Conservation (phyloP, 2,797 vertebrate species). For the Dryobates pubescens region DNA sequence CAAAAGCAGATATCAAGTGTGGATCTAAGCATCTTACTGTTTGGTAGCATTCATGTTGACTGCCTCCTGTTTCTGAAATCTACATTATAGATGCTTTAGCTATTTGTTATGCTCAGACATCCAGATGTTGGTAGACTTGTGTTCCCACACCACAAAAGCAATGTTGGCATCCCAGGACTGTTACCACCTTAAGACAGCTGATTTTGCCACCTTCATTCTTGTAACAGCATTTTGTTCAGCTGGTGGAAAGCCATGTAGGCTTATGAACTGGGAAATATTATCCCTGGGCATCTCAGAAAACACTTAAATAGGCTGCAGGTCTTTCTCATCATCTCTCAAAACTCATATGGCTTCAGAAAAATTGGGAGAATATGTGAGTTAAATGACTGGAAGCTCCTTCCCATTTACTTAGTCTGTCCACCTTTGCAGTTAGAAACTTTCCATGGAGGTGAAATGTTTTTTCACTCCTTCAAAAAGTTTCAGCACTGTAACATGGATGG, state of each 20-base stretch:
- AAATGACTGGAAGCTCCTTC: not conserved
- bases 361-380: not conserved
- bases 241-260: not conserved
- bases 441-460: not conserved
- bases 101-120: not conserved
- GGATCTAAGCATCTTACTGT: not conserved
- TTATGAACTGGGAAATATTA: not conserved
- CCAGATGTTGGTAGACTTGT: not conserved
- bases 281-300: not conserved
- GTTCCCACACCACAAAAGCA: not conserved
- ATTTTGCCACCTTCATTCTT: not conserved
- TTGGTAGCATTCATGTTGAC: not conserved
- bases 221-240: not conserved
- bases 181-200: not conserved
- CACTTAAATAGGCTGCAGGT: not conserved
- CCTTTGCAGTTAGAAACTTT: not conserved
- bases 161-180: not conserved
- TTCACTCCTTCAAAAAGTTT: not conserved
- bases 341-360: not conserved
- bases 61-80: not conserved
- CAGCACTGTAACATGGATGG: not conserved
- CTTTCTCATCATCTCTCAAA: not conserved
- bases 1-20: not conserved
- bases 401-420: not conserved
- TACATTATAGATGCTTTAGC: not conserved